Conservation (phyloP, 2,797 vertebrate species). For the Hephaestus fuliginosus region DNA sequence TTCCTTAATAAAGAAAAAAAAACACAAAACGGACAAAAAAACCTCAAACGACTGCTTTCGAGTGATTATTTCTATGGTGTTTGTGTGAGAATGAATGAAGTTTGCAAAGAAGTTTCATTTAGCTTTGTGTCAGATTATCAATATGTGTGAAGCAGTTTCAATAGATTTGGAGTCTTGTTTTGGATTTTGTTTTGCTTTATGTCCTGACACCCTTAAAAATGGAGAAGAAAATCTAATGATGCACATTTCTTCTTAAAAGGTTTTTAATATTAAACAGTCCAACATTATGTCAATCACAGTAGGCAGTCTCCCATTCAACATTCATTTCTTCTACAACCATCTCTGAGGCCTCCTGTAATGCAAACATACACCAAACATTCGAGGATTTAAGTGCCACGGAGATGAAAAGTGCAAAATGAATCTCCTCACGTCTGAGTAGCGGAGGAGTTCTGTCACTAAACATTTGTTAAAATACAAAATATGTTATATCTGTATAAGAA, state of each 20-base stretch:
- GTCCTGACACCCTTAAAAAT: background rate
- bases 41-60: conserved; percentile 84
- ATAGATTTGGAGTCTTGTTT: background rate
- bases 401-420: conserved; percentile 34
- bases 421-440: conserved; percentile 19
- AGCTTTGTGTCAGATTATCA: background rate
- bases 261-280: conserved; percentile 46
- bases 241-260: background rate
- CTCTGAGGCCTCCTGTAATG: background rate
- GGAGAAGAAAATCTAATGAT: background rate
- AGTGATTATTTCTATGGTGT: conserved; percentile 36
- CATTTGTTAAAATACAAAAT: conserved; percentile 1
- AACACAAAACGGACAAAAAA: conserved; percentile 97
- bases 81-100: background rate
- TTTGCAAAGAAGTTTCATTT: background rate
- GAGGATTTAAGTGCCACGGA: background rate
- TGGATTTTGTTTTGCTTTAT: background rate
- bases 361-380: conserved; percentile 28
- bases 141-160: background rate
- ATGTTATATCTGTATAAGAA: background rate
- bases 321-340: conserved; percentile 13
- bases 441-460: conserved; percentile 26
- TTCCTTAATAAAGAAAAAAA: conserved; percentile 98
- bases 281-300: conserved; percentile 11
- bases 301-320: background rate